Base-by-base conservation (phyloP, 2,113 vertebrate species). In the human (Homo sapiens) region DNA sequence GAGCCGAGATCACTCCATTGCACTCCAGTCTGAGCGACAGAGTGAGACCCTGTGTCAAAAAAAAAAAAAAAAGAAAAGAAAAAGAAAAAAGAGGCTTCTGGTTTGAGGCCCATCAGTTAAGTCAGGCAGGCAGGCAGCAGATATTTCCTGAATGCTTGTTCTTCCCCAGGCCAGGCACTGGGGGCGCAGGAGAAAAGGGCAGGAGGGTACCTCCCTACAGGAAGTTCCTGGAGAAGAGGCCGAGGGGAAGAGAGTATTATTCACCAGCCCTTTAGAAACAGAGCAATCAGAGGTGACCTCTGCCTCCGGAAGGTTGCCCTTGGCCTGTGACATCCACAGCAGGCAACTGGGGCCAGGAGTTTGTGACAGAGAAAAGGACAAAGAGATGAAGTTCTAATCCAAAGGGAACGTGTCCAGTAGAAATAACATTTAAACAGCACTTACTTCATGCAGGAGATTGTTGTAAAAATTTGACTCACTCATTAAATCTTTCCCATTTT, bases 261-360 rank as follows among this genome's bases (percentile, higher is more conserved):
- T 96, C 96, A 97, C 89, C 45, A 59, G 89, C 82, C 94, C 96
- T 95, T 97, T 94, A 12, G 1, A 84, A 87, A n/a, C 2, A 16
- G 50, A 8, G 2, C 11, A 45, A 1, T 81, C 90, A 86, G 78
- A 40, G 5, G 8, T 22, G 87, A 78, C 75, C 70, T 48, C 43
- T 20, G 80, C 57, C 83, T 55, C 89, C 12, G 23, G 52, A 64
- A 4, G 0, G 0, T 27, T 18, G 55, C 3, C 90, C 78, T 70
- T n/a, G 70, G 32, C 84, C 95, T 7, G 0, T 14, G 57, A 61
- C 43, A 48, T 12, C 68, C n/a, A 70, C 50, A 20, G 10, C 3
- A 66, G 48, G 83, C 52, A 40, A 16, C 68, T 6, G 6, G 50
- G 93, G 89, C 45, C 95, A 38, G 11, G 78, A 86, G 59, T 68